Evolutionary conservation across 2,888 invertebrate genomes (phyloP).

Genomic region (Argyresthia albistria): DNA sequence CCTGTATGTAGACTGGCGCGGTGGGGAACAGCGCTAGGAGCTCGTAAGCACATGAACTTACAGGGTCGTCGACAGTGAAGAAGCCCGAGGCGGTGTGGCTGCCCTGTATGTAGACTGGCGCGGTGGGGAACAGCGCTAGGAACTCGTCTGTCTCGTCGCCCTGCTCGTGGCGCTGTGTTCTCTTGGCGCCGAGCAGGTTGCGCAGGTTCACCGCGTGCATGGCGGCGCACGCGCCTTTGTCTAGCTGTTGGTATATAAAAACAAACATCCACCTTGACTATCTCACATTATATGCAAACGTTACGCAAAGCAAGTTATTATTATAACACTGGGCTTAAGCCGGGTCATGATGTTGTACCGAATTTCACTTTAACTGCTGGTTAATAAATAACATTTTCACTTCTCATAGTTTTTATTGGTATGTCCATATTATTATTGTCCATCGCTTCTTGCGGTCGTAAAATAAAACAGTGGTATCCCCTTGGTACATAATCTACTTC

Average conservation of each 20-base stretch:
- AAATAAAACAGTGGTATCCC: no score
- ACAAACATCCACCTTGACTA: no score
- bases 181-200: constrained; percentile 94
- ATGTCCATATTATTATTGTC: no score
- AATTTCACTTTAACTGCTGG: no score
- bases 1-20: constrained; percentile 90
- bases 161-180: constrained; percentile 97
- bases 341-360: no score
- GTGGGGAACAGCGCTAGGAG: constrained; percentile 88
- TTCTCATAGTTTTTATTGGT: no score
- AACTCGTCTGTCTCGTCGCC: constrained; percentile 98
- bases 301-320: no score
- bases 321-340: no score
- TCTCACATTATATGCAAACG: no score
- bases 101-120: constrained; percentile 96
- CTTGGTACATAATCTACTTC: no score
- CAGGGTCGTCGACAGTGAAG: constrained; percentile 94
- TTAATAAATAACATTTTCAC: no score
- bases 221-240: constrained; percentile 96
- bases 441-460: no score
- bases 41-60: constrained; percentile 32
- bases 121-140: constrained; percentile 89
- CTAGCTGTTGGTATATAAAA: constrained; percentile 72
- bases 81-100: constrained; percentile 98
- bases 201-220: constrained; percentile 99